Evolutionary conservation across 2,113 vertebrate species (phyloP).

Genomic region (Hydrolagus affinis): DNA sequence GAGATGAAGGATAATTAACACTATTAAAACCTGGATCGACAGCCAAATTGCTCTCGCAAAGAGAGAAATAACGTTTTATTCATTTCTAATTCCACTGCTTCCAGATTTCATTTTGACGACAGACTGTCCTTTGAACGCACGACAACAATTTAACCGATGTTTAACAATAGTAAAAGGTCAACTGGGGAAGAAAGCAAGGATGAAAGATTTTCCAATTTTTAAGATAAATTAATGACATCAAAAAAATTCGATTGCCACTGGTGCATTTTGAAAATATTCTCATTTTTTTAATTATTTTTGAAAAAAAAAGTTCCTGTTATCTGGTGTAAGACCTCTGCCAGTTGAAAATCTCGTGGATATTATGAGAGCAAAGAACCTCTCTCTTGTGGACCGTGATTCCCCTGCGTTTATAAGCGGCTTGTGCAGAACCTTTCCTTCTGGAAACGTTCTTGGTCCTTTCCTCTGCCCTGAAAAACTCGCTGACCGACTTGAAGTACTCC

Average conservation of each 20-base stretch:
- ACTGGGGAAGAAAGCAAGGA: no score
- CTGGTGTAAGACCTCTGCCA: conserved; percentile 54
- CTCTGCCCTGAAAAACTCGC: conserved; percentile 64
- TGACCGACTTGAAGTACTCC: conserved; percentile 66
- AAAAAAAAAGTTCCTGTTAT: conserved; percentile 34
- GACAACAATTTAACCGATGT: no score
- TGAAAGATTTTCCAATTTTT: no score
- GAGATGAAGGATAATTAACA: no score
- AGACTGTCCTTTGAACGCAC: no score
- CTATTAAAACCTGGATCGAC: no score
- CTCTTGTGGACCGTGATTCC: not conserved
- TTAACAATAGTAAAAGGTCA: no score
- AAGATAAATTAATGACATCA: no score
- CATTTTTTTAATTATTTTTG: not conserved
- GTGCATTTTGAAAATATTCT: not conserved
- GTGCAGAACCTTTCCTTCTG: not conserved
- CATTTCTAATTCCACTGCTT: no score
- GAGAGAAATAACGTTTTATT: no score
- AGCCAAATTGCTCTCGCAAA: no score
- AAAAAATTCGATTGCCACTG: not conserved
- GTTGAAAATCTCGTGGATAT: conserved; percentile 50
- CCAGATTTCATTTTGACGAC: no score
- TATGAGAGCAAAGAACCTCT: not conserved
- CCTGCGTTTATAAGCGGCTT: not conserved
- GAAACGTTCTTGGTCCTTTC: conserved; percentile 45